Evolutionary conservation across 2,888 invertebrate genomes (phyloP).

Genomic region (Lampropteryx suffumata): DNA sequence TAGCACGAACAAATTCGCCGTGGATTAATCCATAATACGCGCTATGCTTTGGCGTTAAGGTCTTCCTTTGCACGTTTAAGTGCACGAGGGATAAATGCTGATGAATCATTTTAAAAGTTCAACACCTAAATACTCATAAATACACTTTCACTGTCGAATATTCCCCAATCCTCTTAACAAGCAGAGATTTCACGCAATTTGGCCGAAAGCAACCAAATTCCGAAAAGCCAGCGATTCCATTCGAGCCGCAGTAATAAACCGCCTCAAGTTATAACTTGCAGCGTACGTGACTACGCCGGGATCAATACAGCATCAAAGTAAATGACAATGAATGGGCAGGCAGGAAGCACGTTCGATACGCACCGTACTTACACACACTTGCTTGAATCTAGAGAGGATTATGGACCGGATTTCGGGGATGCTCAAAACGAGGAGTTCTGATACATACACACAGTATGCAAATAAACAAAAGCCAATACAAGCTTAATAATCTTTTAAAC

Average conservation of each 20-base stretch:
- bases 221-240: conserved; percentile 23
- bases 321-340: conserved; percentile 65
- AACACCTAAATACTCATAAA: too few species aligned
- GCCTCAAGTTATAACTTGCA: conserved; percentile 46
- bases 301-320: conserved; percentile 68
- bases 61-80: too few species aligned
- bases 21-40: too few species aligned
- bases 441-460: too few species aligned
- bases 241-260: conserved; percentile 37
- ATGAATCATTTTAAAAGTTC: conserved; percentile 10
- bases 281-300: conserved; percentile 54
- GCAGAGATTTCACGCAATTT: conserved; percentile 24
- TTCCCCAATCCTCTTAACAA: conserved; percentile 15
- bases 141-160: conserved; percentile 9
- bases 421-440: too few species aligned
- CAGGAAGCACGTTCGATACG: conserved; percentile 34
- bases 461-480: too few species aligned
- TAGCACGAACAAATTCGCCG: too few species aligned
- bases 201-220: conserved; percentile 19
- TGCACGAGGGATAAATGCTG: too few species aligned
- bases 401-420: neutral
- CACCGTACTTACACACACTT: conserved; percentile 15
- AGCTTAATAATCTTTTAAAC: too few species aligned
- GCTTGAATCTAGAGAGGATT: neutral
- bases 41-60: too few species aligned